Evolutionary conservation across 2,888 invertebrate genomes (phyloP).

Genomic region (Drosophila infuscata): DNA sequence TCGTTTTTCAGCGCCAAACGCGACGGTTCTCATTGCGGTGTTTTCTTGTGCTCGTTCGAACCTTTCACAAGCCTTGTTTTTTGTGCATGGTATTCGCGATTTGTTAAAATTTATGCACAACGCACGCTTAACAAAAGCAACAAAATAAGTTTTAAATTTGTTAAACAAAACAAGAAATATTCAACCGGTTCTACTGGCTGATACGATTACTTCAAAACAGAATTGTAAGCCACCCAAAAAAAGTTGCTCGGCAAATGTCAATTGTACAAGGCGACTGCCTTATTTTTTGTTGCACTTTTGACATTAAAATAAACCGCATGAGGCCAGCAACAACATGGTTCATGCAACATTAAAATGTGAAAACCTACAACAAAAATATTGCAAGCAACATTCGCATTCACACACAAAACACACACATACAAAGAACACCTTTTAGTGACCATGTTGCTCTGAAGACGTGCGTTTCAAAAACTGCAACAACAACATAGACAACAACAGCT

Average conservation of each 20-base stretch:
- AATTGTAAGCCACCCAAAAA: conserved; percentile 61
- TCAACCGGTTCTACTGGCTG: conserved; percentile 64
- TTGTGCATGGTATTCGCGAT: conserved; percentile 47
- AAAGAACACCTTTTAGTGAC: conserved; percentile 64
- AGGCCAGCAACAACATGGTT: conserved; percentile 58
- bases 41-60: conserved; percentile 8
- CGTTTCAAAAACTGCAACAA: conserved; percentile 66
- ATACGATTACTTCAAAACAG: conserved; percentile 34
- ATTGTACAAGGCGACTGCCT: conserved; percentile 39
- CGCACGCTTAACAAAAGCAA: conserved; percentile 44
- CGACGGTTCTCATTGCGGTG: conserved; percentile 49
- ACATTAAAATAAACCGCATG: conserved; percentile 55
- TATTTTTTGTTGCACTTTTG: conserved; percentile 57
- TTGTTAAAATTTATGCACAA: conserved; percentile 57
- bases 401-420: conserved; percentile 26
- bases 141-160: conserved; percentile 50
- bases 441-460: conserved; percentile 74
- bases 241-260: conserved; percentile 60
- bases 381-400: conserved; percentile 60
- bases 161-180: conserved; percentile 36
- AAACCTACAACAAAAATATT: conserved; percentile 60
- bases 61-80: conserved; percentile 13
- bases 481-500: conserved; percentile 36
- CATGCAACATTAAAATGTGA: conserved; percentile 65
- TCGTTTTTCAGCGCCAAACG: conserved; percentile 50